phyloP scores from a whole-genome alignment of 2,113 vertebrate species.

The Pterocles burchelli region DNA sequence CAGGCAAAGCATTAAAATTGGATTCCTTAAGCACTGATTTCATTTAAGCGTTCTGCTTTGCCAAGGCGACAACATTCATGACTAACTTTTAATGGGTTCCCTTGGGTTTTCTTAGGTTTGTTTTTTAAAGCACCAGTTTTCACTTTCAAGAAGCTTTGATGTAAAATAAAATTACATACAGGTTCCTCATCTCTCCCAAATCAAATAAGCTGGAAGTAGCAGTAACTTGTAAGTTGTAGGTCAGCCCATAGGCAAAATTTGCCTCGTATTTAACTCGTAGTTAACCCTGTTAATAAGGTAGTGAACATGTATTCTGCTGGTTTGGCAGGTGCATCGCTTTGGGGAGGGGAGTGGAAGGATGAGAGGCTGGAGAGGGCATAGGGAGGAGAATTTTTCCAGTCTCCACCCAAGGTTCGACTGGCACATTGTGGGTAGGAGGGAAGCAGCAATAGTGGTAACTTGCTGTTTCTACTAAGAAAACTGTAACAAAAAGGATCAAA shows the following conservation, averaged over 20 bases:
- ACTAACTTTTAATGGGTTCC: not conserved
- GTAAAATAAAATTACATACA: not conserved
- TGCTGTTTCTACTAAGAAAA: not conserved
- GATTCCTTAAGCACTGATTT: not conserved
- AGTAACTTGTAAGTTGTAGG: not conserved
- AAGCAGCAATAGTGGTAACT: not conserved
- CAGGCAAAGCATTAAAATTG: not conserved
- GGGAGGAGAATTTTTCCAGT: not conserved
- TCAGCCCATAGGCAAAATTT: not conserved
- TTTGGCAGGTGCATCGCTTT: not conserved
- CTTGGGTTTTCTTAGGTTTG: not conserved
- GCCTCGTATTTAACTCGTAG: not conserved
- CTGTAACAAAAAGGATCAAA: not conserved
- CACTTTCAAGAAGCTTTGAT: not conserved
- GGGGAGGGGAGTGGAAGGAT: not conserved
- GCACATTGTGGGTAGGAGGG: accelerated
- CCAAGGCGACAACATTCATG: not conserved
- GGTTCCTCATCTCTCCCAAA: not conserved
- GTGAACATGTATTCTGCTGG: not conserved
- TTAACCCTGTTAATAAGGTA: not conserved
- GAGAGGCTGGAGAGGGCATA: not conserved
- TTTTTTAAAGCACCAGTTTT: not conserved
- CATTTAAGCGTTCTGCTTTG: not conserved
- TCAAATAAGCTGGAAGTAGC: not conserved
- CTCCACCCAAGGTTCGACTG: not conserved